Evolutionary conservation across 2,888 invertebrate species (phyloP).

Genomic region (Deilephila elpenor): DNA sequence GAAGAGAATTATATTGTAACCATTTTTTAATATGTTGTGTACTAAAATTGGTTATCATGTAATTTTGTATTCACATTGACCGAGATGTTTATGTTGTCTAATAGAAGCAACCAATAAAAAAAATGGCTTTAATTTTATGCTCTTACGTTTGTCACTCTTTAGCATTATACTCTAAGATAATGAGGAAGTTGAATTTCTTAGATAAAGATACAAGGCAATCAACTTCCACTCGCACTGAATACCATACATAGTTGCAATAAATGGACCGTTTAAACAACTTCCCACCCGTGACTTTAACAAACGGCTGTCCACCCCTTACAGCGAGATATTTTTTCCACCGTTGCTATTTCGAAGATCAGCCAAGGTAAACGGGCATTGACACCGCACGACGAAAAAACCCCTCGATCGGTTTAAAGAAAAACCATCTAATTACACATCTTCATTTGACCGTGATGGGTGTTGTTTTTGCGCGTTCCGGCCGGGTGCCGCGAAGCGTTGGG

Average conservation of each 20-base stretch:
- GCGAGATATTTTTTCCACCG: constrained; percentile 44
- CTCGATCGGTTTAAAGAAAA: constrained; percentile 67
- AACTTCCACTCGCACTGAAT: not conserved
- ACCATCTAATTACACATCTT: constrained; percentile 79
- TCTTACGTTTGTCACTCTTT: too few relatives aligned
- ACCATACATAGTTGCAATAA: not conserved
- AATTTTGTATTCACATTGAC: too few relatives aligned
- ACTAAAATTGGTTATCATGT: too few relatives aligned
- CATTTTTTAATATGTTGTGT: not conserved
- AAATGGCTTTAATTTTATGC: too few relatives aligned
- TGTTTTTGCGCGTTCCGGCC: constrained; percentile 72
- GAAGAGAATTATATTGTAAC: not conserved
- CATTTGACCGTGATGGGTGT: constrained; percentile 80
- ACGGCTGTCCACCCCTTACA: constrained; percentile 35
- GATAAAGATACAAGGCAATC: not conserved
- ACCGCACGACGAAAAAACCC: constrained; percentile 66
- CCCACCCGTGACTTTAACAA: not conserved
- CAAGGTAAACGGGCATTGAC: constrained; percentile 74
- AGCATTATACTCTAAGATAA: too few relatives aligned
- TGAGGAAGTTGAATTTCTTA: too few relatives aligned
- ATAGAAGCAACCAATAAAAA: too few relatives aligned
- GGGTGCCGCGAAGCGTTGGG: constrained; percentile 64
- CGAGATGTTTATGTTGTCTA: too few relatives aligned
- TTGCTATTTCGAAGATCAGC: constrained; percentile 67
- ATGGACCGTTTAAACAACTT: not conserved